Evolutionary conservation across 2,888 invertebrate species (phyloP), one percentile per base, ranked within the genome.

Genomic region (Macaria liturata): DNA sequence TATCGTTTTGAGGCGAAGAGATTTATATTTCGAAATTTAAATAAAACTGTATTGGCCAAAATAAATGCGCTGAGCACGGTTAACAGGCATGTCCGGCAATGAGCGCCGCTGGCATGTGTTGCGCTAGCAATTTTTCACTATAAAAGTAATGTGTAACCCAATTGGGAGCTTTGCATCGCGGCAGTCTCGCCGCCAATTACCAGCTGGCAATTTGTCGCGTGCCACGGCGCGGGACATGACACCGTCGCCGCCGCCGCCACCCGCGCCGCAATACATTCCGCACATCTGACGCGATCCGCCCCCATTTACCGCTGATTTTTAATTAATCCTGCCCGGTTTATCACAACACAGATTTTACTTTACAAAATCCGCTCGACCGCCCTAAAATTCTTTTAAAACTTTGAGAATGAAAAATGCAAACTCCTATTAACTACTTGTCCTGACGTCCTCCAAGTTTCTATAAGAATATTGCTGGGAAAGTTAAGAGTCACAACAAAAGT

Each of bases 181-280:
- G 74, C 75, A 75, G 71, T 69, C 64, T 50, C 64, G 75, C 76
- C 67, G 75, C 77, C 78, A 81, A 81, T 81, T 80, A 81, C 75
- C 67, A 64, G 69, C 56, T 59, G 70, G 75, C 81, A 81, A 81
- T 84, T 84, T 82, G 80, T 78, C 70, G 75, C 71, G 74, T 76
- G 77, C 77, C 71, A 74, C 66, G 73, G 67, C 56, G 63, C 56
- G 62, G 61, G 70, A 76, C 78, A 74, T 74, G 75, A 78, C 75
- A 70, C 72, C 54, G 47, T 46, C 52, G 51, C 52, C 47, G 46
- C 52, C 47, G 46, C 20, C 20, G 20, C 20, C 47, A 34, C 47
- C 39, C 42, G 39, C 8, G 31, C 50, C 39, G 44, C 51, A n/a
- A 59, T 49, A 52, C 59, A 49, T 45, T 46, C 45, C 43, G 39